Conservation (phyloP, 2,888 invertebrate species). For the Cinara cedri region DNA sequence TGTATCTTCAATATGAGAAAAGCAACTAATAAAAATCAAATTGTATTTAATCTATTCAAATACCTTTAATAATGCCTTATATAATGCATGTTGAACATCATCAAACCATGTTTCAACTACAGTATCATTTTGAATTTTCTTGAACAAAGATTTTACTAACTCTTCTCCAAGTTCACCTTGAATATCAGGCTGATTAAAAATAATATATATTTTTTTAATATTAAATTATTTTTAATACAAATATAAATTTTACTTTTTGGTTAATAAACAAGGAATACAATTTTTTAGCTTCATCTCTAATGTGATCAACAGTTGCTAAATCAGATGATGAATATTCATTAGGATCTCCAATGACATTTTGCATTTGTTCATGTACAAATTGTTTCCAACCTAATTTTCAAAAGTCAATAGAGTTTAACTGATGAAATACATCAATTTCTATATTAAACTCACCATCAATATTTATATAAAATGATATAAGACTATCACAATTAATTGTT, state of each 20-base stretch:
- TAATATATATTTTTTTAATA: background rate
- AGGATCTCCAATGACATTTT: slow-evolving; percentile 40
- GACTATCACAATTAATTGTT: slow-evolving; percentile 68
- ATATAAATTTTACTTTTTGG: slow-evolving; percentile 38
- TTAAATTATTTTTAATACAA: background rate
- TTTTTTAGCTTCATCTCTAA: slow-evolving; percentile 50
- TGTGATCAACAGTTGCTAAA: slow-evolving; percentile 47
- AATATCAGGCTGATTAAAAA: slow-evolving; percentile 47
- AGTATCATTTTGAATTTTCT: slow-evolving; percentile 70
- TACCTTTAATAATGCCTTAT: slow-evolving; percentile 67
- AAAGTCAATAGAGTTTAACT: slow-evolving; percentile 61
- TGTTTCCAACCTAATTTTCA: slow-evolving; percentile 49
- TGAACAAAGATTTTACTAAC: slow-evolving; percentile 69
- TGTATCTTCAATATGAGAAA: no score
- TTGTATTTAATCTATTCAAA: slow-evolving; percentile 51
- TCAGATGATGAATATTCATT: slow-evolving; percentile 52
- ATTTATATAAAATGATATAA: slow-evolving; percentile 79
- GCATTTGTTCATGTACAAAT: slow-evolving; percentile 51
- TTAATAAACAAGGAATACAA: slow-evolving; percentile 43
- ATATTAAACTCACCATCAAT: slow-evolving; percentile 70
- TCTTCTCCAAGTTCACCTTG: slow-evolving; percentile 43
- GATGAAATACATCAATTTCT: slow-evolving; percentile 12
- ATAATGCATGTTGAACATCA: slow-evolving; percentile 76
- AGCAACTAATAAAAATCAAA: no score
- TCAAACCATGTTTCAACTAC: slow-evolving; percentile 82